Base-by-base conservation (phyloP, 2,797 vertebrate genomes). In the Pseudomugil tenellus region DNA sequence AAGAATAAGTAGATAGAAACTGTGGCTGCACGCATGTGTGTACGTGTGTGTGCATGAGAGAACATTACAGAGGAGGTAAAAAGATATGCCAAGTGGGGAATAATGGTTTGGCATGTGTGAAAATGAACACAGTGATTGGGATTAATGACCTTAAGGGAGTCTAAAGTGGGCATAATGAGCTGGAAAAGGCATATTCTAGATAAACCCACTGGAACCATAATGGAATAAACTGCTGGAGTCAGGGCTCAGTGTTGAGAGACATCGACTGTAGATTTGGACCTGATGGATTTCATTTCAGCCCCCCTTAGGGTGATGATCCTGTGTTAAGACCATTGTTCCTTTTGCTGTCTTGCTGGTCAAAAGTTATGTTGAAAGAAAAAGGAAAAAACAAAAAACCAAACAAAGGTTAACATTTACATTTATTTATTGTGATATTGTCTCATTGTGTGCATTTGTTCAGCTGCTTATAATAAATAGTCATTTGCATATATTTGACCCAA, bases 131-230 rank as follows among this genome's bases (percentile, higher is more conserved):
- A 68, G 76, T 92, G 86, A 92, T 92, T 90, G 86, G 89, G 87
- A 92, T 92, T 91, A 92, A 92, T 92, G 89, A 92, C 89, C 81
- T 92, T 89, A 90, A 86, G 84, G 84, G 82, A 87, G 74, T 41
- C 83, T 83, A 91, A 91, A 91, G 91, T 91, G 87, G 81, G 77
- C 86, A 89, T 90, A 92, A 92, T 92, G 89, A 88, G 89, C 83
- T 91, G 87, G 85, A 92, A 92, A 91, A 90, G 89, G 88, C 84
- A 88, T 87, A 89, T 91, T 92, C 77, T 85, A 86, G 88, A 90
- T 90, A 87, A 87, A 90, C 79, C 85, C 72, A 26, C 80, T 69
- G 83, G 71, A 83, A 84, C 83, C 64, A 78, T 87, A 89, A 90
- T 92, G 86, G 84, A 80, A 91, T 85, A 90, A 91, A 91, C 87